Evolutionary conservation across 2,888 invertebrate genomes (phyloP), one percentile per base, ranked within the genome.

Genomic region (Julus scandinavius): DNA sequence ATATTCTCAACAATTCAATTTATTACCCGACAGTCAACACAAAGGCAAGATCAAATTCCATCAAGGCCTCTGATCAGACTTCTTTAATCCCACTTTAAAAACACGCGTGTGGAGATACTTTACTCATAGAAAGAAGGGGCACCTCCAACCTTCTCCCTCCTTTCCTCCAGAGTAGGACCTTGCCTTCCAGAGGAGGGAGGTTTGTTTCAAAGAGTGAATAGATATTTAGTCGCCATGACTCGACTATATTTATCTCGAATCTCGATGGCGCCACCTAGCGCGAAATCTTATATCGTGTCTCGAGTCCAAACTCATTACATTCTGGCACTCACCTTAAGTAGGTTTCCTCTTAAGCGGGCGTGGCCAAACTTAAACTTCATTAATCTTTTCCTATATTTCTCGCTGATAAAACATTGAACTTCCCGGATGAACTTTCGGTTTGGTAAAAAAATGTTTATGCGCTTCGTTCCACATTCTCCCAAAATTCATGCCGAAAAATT

Each of bases 331-430:
- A 80, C 85, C 85, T 85, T 85, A 85, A 85, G 45, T 85, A 85
- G 50, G 85, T 45, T 45, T 29, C 29, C 20, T 20, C 45, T 49
- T 85, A 85, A 85, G 85, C 41, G 45, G 85, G 85, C 85, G 85
- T 85, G 50, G 49, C 50, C 85, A n/a, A 85, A 50, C 20, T 49
- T 85, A 85, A 45, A 85, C 50, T 85, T 85, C 85, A 85, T 85
- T 85, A 85, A 85, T 85, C 85, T 85, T 85, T 50, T 80, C 29
- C 38, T 45, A 85, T 85, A 85, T 45, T 29, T 29, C 49, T 45
- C 50, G 50, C 29, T 85, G 50, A 85, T 85, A 85, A 85, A 85
- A 85, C 29, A 85, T 85, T 85, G 45, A 85, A 85, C 85, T 85
- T 85, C 85, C 85, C 50, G 45, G 29, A 85, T 85, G 85, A 50